phyloP scores from a whole-genome alignment of 2,888 invertebrate genomes.

The Busseola fusca region DNA sequence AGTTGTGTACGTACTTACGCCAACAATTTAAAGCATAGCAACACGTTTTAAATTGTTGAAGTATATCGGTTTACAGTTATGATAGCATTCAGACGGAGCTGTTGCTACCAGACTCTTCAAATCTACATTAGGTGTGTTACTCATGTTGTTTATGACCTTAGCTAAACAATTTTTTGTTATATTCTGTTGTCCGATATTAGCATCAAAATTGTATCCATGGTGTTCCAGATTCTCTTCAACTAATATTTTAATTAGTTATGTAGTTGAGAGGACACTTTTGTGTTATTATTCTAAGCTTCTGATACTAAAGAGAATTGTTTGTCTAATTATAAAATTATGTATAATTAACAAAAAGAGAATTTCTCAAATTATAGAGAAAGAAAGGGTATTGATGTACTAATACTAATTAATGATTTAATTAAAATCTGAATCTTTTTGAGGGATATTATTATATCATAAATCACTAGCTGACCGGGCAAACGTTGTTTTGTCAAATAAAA shows the following conservation, averaged over 20 bases:
- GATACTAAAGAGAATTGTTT: neutral
- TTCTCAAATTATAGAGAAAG: neutral
- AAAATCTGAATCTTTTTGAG: too few relatives aligned
- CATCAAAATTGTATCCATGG: neutral
- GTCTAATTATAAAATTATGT: neutral
- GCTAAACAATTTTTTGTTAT: neutral
- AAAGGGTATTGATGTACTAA: neutral
- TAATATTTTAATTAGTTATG: neutral
- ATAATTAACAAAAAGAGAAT: neutral
- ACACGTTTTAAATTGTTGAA: constrained; percentile 31
- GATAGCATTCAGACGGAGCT: constrained; percentile 1
- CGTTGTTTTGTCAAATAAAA: too few relatives aligned
- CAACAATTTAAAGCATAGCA: neutral
- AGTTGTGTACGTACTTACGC: neutral
- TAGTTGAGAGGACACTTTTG: neutral
- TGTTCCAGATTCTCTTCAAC: neutral
- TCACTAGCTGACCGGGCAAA: too few relatives aligned
- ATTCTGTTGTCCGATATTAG: neutral
- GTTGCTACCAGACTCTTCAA: constrained; percentile 11
- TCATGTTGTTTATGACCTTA: neutral
- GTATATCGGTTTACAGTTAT: constrained; percentile 46
- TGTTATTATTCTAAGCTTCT: too few relatives aligned
- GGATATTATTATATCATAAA: too few relatives aligned
- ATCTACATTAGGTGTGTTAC: neutral
- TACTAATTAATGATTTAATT: too few relatives aligned